Evolutionary conservation across 2,113 vertebrate species (phyloP), one percentile per base, ranked within the genome.

Genomic region (Saccopteryx leptura): DNA sequence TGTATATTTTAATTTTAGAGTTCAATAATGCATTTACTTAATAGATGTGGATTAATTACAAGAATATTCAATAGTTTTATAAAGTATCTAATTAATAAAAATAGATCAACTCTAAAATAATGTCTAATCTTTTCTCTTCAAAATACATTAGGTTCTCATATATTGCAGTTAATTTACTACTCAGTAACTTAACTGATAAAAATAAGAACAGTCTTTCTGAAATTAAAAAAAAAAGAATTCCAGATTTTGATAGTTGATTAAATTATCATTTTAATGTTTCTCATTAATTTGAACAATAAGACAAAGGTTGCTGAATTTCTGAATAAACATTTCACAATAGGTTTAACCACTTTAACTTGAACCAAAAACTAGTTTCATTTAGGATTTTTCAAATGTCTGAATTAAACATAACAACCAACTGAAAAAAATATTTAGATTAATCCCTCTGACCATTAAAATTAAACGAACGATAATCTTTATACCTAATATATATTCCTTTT

Each of bases 211-310:
- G 13, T 90, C 85, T 94, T 96, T 94, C 66, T 18, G 83, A 95
- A 97, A 97, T 88, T 80, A 23, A 94, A 95, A 75, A 33, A 95
- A 63, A 89, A 92, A 81, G 26, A 24, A 33, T 94, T 60, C 89
- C 61, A 72, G 60, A 91, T 79, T 93, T 97, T 93, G 50, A 93
- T 52, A 68, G 83, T 96, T 87, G 4, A 95, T 97, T 83, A 97
- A 93, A 93, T 33, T 66, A 83, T 87, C 72, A 28, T 14, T 72
- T 82, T 94, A 96, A 82, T 96, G 66, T 91, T 96, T 26, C 79
- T 91, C 58, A 93, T 85, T 93, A 97, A 95, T 89, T 83, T 97
- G 92, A 97, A 92, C 46, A 93, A 21, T 71, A 96, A 96, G 3
- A 81, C 65, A 54, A 97, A 0, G 3, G 48, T 46, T 83, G 60